Percentiles rank a stretch among this genome's conserved stretches.
Evolutionary conservation across 2,797 vertebrate genomes (phyloP).

Genomic region (Champsocephalus esox): DNA sequence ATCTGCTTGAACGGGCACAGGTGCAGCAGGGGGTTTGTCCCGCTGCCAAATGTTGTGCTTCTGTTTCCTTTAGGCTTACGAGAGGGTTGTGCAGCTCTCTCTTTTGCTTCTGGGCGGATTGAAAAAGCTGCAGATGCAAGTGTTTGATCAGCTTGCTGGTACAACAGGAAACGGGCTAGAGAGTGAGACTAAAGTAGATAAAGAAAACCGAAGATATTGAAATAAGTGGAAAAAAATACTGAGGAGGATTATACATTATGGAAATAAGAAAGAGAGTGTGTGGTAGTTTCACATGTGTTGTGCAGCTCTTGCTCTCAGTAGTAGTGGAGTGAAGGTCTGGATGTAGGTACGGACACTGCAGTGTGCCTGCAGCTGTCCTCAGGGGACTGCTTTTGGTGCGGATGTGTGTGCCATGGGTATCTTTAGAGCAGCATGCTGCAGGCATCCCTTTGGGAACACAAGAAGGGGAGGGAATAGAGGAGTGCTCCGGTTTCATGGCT

Average conservation of each 20-base stretch:
- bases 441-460: constrained; percentile 68
- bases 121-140: constrained; percentile 71
- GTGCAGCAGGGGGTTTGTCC: constrained; percentile 77
- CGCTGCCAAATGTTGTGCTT: constrained; percentile 77
- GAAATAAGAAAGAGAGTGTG: constrained; percentile 29
- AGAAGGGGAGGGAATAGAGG: constrained; percentile 59
- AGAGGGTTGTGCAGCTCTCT: constrained; percentile 58
- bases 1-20: constrained; percentile 80
- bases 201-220: constrained; percentile 44
- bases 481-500: constrained; percentile 78
- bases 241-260: constrained; percentile 30
- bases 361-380: constrained; percentile 66
- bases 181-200: constrained; percentile 26
- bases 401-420: constrained; percentile 71
- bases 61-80: constrained; percentile 70
- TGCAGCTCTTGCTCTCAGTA: constrained; percentile 22
- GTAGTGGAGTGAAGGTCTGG: constrained; percentile 41
- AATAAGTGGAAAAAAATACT: constrained; percentile 32
- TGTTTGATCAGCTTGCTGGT: constrained; percentile 74
- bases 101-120: constrained; percentile 56
- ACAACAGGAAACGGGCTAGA: constrained; percentile 31
- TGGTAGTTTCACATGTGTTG: constrained; percentile 26
- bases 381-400: constrained; percentile 65
- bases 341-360: constrained; percentile 55
- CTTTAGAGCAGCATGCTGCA: constrained; percentile 67